Conservation (phyloP, 2,113 vertebrate genomes). For the Ceyx cyanopectus region DNA sequence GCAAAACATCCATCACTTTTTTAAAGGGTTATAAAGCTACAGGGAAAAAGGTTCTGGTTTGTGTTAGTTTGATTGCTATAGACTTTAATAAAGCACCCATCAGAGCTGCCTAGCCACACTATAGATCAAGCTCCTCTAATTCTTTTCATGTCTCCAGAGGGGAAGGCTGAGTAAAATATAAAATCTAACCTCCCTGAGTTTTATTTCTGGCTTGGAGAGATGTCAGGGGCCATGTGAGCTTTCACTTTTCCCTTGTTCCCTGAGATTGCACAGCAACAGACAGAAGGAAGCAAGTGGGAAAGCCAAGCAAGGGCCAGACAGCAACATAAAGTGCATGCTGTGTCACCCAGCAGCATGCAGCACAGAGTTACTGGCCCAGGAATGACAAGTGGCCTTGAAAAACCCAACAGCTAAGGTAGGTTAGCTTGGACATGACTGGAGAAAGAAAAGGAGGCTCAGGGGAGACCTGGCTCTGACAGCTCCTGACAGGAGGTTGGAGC, state of each 20-base stretch:
- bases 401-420: background rate
- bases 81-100: conserved; percentile 61
- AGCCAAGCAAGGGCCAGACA: background rate
- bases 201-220: background rate
- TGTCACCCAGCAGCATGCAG: fast-evolving
- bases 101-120: conserved; percentile 7
- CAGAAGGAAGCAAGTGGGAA: background rate
- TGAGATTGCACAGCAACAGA: background rate
- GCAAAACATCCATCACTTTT: conserved; percentile 46
- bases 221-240: background rate
- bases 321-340: fast-evolving
- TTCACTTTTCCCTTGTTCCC: background rate
- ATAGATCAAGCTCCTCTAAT: conserved; percentile 49
- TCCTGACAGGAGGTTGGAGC: too few species aligned
- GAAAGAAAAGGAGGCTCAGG: too few species aligned
- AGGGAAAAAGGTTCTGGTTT: conserved; percentile 42
- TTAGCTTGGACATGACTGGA: background rate
- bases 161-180: background rate
- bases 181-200: background rate
- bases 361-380: background rate
- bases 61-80: conserved; percentile 22
- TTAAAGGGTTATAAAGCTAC: conserved; percentile 29
- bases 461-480: too few species aligned
- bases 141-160: conserved; percentile 36
- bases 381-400: background rate